Conservation (phyloP, 2,797 vertebrate genomes). For the Cirrhinus molitorella region DNA sequence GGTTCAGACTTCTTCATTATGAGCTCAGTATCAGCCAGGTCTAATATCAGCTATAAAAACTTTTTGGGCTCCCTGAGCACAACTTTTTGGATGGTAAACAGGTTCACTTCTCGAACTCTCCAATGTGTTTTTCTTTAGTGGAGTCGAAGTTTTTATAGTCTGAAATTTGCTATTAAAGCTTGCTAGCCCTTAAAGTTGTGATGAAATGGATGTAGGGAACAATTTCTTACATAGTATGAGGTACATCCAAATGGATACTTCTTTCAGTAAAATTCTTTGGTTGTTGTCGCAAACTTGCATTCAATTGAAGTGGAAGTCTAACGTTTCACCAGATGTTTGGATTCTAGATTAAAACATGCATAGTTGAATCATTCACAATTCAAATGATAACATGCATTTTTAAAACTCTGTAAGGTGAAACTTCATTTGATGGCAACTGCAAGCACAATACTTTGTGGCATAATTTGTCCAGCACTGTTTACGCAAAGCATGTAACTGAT, state of each 20-base stretch:
- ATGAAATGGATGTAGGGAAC: neutral
- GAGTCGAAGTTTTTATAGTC: neutral
- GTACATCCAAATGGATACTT: neutral
- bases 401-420: neutral
- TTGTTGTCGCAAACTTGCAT: neutral
- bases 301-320: neutral
- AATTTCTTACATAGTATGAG: neutral
- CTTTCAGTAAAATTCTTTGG: neutral
- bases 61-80: neutral
- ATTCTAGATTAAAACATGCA: neutral
- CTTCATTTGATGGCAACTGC: neutral
- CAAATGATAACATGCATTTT: neutral
- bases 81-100: constrained; percentile 3
- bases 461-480: neutral
- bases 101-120: neutral
- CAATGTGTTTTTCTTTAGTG: neutral
- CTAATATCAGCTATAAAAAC: neutral
- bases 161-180: neutral
- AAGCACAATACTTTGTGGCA: neutral
- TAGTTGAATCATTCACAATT: neutral
- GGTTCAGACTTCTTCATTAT: constrained; percentile 3
- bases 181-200: neutral
- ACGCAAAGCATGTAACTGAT: neutral
- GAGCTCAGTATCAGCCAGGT: neutral
- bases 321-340: neutral